phyloP scores from a whole-genome alignment of 2,797 vertebrate species.

The Apodemus agrarius region DNA sequence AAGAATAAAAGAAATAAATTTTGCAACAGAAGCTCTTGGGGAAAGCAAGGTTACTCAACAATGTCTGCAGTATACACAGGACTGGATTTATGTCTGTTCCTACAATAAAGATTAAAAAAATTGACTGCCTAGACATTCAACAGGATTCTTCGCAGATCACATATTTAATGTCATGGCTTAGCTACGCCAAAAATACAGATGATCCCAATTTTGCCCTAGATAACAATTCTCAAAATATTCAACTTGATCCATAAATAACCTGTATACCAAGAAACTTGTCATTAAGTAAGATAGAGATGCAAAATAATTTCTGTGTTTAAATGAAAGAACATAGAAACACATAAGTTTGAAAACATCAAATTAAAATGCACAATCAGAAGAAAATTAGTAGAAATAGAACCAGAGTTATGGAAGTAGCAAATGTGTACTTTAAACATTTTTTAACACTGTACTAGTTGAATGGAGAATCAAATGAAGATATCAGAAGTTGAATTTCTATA shows the following conservation, averaged over 20 bases:
- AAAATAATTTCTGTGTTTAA: neutral
- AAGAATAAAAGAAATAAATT: neutral
- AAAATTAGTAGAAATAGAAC: neutral
- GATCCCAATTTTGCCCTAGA: neutral
- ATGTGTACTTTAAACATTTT: neutral
- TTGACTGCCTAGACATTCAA: neutral
- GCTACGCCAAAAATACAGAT: neutral
- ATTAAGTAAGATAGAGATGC: neutral
- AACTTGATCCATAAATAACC: neutral
- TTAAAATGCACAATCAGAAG: neutral
- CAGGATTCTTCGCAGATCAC: neutral
- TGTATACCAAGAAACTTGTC: neutral
- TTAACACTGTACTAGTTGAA: neutral
- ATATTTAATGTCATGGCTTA: neutral
- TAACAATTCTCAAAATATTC: neutral
- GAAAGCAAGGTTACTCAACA: neutral
- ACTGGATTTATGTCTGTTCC: neutral
- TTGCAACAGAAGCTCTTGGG: neutral
- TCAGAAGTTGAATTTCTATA: neutral
- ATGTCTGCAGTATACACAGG: neutral
- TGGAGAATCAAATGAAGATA: neutral
- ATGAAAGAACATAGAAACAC: neutral
- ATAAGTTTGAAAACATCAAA: neutral
- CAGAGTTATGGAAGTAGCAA: neutral
- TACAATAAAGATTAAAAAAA: neutral